Evolutionary conservation across 2,797 vertebrate genomes (phyloP), one percentile per base, ranked within the genome.

Genomic region (Dendrocincla tyrannina): DNA sequence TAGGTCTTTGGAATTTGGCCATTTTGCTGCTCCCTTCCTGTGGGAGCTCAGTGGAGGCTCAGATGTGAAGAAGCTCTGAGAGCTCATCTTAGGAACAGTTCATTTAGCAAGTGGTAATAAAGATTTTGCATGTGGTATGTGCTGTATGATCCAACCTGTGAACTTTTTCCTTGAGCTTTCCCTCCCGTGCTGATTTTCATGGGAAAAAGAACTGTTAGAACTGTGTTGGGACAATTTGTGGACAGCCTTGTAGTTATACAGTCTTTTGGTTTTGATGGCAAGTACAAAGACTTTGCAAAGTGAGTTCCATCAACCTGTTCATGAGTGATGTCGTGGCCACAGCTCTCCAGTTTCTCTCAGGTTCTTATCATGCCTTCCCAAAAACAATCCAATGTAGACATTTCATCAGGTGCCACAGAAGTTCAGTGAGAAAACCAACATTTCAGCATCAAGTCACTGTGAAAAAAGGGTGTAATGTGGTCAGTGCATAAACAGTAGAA

Each of bases 281-380:
- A 18, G 30, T 79, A 33, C 68, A 64, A 30, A 41, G 62, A 9
- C 33, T 77, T 59, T 50, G 22, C 20, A 33, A 70, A 53, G 32
- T 11, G 17, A 73, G 13, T 47, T 85, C 12, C 18, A 19, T 64
- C 20, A 63, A 22, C 20, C 11, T 32, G 7, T 62, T 70, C 13
- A 11, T 24, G 17, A 22, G 9, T 42, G 52, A 41, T 1, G 0
- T 11, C 0, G 0, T 33, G 32, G 41, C 33, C 44, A 58, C 27
- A 15, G 15, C 32, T 10, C 5, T 28, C 35, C 28, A 33, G 25
- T 69, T 89, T 85, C 56, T 56, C 17, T 69, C 14, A 32, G 32
- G 15, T 74, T 88, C 37, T 70, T 80, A 25, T 41, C 9, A 3
- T 30, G 20, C 30, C n/a, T 73, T 79, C 35, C 33, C 23, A 78